Conservation (phyloP, 2,888 invertebrate species). For the Eledona agricola region DNA sequence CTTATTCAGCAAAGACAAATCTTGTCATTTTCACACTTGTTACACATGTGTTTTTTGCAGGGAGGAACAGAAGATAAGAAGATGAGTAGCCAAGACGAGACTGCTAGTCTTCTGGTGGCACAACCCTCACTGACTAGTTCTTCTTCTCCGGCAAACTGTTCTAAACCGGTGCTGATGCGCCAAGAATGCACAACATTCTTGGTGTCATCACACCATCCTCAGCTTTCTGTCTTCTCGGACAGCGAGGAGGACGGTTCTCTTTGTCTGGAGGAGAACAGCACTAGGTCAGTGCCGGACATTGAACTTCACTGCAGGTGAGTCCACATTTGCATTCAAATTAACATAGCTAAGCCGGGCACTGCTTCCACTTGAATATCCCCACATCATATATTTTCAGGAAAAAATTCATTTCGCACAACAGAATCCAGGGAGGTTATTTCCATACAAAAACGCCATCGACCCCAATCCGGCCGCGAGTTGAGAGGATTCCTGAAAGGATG, state of each 20-base stretch:
- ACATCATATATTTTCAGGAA: too few relatives aligned
- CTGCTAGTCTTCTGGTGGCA: slow-evolving; percentile 79
- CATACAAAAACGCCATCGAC: slow-evolving; percentile 33
- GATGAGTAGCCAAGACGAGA: slow-evolving; percentile 80
- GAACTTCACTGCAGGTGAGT: slow-evolving; percentile 75
- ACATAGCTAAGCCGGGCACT: slow-evolving; percentile 4
- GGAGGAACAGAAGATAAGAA: too few relatives aligned
- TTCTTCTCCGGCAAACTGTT: slow-evolving; percentile 64
- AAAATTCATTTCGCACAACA: slow-evolving; percentile 8
- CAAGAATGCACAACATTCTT: slow-evolving; percentile 85
- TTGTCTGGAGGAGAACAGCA: slow-evolving; percentile 72
- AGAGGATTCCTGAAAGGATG: slow-evolving; percentile 20
- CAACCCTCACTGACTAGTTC: slow-evolving; percentile 68
- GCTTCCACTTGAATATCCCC: too few relatives aligned
- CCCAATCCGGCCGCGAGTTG: slow-evolving; percentile 25
- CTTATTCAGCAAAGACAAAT: slow-evolving; percentile 10
- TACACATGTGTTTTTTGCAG: slow-evolving; percentile 20
- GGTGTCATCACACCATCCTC: slow-evolving; percentile 72
- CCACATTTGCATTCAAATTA: slow-evolving; percentile 11
- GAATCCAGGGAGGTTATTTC: slow-evolving; percentile 19
- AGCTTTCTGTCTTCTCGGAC: slow-evolving; percentile 77
- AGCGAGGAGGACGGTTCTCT: slow-evolving; percentile 80
- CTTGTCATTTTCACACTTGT: slow-evolving; percentile 2
- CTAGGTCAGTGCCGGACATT: slow-evolving; percentile 83
- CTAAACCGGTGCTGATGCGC: slow-evolving; percentile 84